Evolutionary conservation across 2,797 vertebrate species (phyloP).

Genomic region (Scleropages formosus): DNA sequence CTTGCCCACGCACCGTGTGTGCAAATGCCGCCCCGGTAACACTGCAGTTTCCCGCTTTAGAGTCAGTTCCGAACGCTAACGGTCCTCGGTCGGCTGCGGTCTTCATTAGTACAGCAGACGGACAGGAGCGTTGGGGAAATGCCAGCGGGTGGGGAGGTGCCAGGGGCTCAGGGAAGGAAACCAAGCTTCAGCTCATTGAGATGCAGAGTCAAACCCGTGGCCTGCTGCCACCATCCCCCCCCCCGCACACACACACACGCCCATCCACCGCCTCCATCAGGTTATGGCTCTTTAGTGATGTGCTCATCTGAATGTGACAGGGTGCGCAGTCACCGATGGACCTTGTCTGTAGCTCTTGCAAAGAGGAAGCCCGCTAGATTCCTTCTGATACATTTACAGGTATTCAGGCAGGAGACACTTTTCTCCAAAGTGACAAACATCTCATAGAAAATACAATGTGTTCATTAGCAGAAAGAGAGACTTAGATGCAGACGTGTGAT

Average conservation of each 20-base stretch:
- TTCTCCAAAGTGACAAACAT: no score
- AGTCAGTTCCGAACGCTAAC: background rate
- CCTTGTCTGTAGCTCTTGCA: background rate
- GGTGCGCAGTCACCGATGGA: constrained; percentile 1
- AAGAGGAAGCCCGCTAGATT: background rate
- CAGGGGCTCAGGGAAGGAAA: no score
- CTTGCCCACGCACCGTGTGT: no score
- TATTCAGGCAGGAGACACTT: no score
- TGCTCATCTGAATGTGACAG: background rate
- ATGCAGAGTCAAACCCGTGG: constrained; percentile 17
- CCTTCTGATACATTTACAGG: no score
- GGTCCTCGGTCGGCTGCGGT: no score
- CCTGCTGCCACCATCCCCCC: background rate
- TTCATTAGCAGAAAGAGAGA: no score
- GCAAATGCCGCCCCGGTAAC: no score
- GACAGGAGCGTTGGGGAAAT: background rate
- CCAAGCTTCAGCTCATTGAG: constrained; percentile 13
- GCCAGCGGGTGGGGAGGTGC: background rate
- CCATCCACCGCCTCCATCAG: background rate
- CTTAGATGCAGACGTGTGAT: no score
- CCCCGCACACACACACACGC: background rate
- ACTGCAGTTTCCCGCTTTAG: background rate
- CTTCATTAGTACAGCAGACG: background rate
- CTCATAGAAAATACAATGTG: no score
- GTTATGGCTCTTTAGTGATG: constrained; percentile 1